Evolutionary conservation across 1,140 invertebrate species (phyloP), one percentile per base, ranked within the genome.

Genomic region (Bombus difficillimus): DNA sequence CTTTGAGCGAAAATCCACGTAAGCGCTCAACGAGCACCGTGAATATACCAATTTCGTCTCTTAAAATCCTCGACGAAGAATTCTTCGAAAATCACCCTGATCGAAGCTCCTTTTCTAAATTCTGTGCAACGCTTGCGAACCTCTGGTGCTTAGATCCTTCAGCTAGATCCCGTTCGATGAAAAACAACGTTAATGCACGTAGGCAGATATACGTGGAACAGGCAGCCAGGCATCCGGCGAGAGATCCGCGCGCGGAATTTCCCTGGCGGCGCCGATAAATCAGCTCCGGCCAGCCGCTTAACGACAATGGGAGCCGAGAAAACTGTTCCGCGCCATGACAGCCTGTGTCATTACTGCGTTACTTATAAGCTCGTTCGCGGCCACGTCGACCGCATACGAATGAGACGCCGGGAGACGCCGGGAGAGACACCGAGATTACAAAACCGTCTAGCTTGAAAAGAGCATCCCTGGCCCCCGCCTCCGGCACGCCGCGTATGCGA

Each of bases 301-400:
- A 91, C 87, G 88, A 86, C 84, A 88, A 89, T 89, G 85, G 71
- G 87, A 91, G 86, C 91, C 80, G 90, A 93, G 92, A 93, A 94
- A 93, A 94, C 86, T 93, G 90, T 92, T 91, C 90, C 87, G 74
- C 87, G 88, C n/a, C 90, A 93, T 93, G 93, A 94, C 92, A 93
- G 93, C 86, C 88, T 92, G 89, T 90, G 93, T 94, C 93, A 94
- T 94, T 94, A 94, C 93, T 91, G 91, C 78, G 91, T 93, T 93
- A 94, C 93, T 94, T 93, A 94, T 93, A 94, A 93, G 91, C 91
- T 90, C 83, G 89, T 89, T 86, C 90, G 84, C 80, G 90, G 72
- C 83, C 74, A 89, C 94, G 91, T 89, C 73, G 53, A 77, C 81
- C 81, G 93, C 93, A 93, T 94, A 94, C 91, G 74, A 94, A 94